Evolutionary conservation across 1,140 invertebrate genomes (phyloP).

Genomic region (Musca vetustissima): DNA sequence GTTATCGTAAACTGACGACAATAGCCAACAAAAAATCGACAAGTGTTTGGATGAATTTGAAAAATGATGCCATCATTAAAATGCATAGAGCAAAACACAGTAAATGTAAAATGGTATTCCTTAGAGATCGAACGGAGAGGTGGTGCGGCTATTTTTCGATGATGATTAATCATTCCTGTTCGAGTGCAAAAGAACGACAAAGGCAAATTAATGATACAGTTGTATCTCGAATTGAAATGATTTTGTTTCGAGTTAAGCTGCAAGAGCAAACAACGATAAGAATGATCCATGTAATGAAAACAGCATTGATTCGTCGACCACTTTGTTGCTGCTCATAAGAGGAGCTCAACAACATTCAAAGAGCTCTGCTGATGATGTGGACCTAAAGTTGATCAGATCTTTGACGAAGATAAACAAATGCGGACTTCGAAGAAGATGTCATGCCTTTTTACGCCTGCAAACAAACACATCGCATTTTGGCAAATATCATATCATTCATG

Average conservation of each 20-base stretch:
- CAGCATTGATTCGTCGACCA: too few species aligned
- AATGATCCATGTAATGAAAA: too few species aligned
- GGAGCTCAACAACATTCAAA: too few species aligned
- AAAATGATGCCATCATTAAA: slow-evolving; percentile 26
- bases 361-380: too few species aligned
- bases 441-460: slow-evolving; percentile 12
- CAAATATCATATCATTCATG: slow-evolving; percentile 13
- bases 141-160: background rate
- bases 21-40: slow-evolving; percentile 27
- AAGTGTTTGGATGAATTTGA: slow-evolving; percentile 33
- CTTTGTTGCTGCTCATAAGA: too few species aligned
- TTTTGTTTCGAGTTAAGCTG: slow-evolving; percentile 11
- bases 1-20: too few species aligned
- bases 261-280: background rate
- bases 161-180: slow-evolving; percentile 17
- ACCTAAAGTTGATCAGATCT: background rate
- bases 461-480: slow-evolving; percentile 13
- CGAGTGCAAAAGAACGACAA: slow-evolving; percentile 5
- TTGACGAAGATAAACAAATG: slow-evolving; percentile 3
- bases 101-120: background rate
- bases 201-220: slow-evolving; percentile 18
- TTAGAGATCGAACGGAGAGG: background rate
- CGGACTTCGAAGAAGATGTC: slow-evolving; percentile 2
- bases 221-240: slow-evolving; percentile 17
- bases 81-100: too few species aligned